A percentile compares a stretch with the other conserved stretches of the same genome.
Conservation (phyloP, 2,888 invertebrate genomes). For the Cantharis flavilabris region DNA sequence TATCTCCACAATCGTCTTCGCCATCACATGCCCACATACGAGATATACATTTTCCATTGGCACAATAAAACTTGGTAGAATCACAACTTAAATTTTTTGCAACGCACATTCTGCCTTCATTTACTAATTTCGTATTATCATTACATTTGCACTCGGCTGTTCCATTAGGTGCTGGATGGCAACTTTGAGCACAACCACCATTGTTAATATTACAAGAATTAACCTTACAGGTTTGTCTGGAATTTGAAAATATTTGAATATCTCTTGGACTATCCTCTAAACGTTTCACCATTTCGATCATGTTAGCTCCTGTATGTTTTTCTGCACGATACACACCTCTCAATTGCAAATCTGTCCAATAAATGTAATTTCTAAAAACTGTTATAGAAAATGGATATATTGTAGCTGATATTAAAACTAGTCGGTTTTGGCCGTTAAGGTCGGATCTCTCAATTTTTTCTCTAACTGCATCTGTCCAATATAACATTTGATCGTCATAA, state of each 20-base stretch:
- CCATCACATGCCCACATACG: conserved; percentile 95
- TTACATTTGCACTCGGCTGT: conserved; percentile 91
- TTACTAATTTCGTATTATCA: conserved; percentile 83
- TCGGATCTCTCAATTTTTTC: conserved; percentile 94
- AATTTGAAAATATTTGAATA: conserved; percentile 82
- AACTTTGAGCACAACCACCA: conserved; percentile 94
- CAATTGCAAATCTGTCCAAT: conserved; percentile 94
- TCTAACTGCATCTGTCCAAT: conserved; percentile 96
- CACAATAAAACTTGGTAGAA: conserved; percentile 86
- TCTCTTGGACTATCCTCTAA: conserved; percentile 92
- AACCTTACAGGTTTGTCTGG: conserved; percentile 76
- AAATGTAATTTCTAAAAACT: conserved; percentile 87
- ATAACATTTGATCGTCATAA: conserved; percentile 88
- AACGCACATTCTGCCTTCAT: conserved; percentile 93
- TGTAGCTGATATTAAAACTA: conserved; percentile 84
- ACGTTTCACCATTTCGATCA: conserved; percentile 91
- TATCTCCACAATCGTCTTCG: conserved; percentile 91
- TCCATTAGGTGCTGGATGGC: conserved; percentile 85
- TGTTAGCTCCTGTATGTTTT: conserved; percentile 94
- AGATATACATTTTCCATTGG: conserved; percentile 91
- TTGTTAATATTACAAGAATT: conserved; percentile 90
- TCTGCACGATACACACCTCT: conserved; percentile 95
- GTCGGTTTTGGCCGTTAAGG: conserved; percentile 84
- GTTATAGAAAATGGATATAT: conserved; percentile 96
- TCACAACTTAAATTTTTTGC: conserved; percentile 86